These are phyloP conservation scores for Gobionotothen gibberifrons DNA, from an alignment of 2,797 vertebrate genomes.

Conservation along the genomic window DNA sequence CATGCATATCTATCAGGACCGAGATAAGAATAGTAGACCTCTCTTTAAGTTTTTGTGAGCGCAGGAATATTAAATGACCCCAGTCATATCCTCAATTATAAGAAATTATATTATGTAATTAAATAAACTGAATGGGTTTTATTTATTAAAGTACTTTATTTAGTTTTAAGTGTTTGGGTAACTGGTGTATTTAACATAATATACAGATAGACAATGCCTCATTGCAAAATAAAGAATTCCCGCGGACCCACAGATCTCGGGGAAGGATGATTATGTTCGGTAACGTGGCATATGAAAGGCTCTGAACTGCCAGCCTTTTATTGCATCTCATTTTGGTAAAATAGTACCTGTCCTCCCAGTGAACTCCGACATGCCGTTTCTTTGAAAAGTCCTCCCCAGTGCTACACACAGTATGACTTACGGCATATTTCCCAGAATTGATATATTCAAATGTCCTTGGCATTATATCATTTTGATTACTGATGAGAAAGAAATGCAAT, in stretches of 20 bases:
- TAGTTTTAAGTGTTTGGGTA: conserved; percentile 25
- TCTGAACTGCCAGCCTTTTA: conserved; percentile 67
- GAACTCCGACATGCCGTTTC: conserved; percentile 75
- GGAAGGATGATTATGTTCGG: conserved; percentile 63
- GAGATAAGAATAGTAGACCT: conserved; percentile 65
- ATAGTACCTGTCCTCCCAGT: conserved; percentile 77
- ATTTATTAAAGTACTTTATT: conserved; percentile 3
- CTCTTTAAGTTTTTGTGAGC: conserved; percentile 41
- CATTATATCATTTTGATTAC: conserved; percentile 43
- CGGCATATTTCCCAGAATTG: conserved; percentile 49
- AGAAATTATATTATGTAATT: conserved; percentile 21
- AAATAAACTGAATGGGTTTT: conserved; percentile 23
- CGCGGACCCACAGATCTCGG: conserved; percentile 27
- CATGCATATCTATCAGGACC: conserved; percentile 63
- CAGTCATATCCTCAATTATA: conserved; percentile 25
- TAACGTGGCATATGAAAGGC: conserved; percentile 65
- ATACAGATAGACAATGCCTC: conserved; percentile 30
- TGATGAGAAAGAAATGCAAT: conserved; percentile 54
- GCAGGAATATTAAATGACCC: conserved; percentile 55
- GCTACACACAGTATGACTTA: conserved; percentile 47
- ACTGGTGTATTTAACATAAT: conserved; percentile 24
- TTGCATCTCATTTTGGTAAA: conserved; percentile 75
- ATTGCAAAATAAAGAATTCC: conserved; percentile 35
- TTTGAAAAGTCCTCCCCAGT: conserved; percentile 50
- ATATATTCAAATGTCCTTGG: conserved; percentile 50